Percentiles rank a stretch among this genome's conserved stretches.
Conservation (phyloP, 2,797 vertebrate genomes). For the Peromyscus attwateri region DNA sequence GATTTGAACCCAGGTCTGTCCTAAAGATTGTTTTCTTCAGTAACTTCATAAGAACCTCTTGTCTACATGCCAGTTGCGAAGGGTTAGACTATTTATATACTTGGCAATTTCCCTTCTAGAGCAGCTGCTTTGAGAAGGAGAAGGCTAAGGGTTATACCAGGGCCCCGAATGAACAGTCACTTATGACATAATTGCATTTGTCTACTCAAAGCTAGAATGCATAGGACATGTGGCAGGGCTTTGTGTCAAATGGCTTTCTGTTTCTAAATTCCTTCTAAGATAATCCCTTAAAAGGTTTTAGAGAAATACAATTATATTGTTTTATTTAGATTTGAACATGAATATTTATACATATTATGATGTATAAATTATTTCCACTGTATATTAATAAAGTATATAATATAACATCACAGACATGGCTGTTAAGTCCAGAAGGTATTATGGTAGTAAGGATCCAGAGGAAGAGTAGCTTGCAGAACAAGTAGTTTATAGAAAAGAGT, state of each 20-base stretch:
- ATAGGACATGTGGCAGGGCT: constrained; percentile 41
- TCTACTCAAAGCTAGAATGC: constrained; percentile 41
- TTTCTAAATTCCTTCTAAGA: constrained; percentile 56
- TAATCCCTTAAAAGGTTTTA: constrained; percentile 52
- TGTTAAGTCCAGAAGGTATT: constrained; percentile 26
- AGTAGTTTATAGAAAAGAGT: neutral
- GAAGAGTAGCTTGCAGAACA: neutral
- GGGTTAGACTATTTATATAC: constrained; percentile 55
- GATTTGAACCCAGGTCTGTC: constrained; percentile 36
- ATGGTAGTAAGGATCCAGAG: constrained; percentile 1
- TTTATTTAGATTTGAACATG: neutral
- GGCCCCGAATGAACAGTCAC: constrained; percentile 43
- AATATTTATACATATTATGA: constrained; percentile 4
- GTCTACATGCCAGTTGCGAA: constrained; percentile 46
- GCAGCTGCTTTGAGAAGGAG: constrained; percentile 66
- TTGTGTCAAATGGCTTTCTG: constrained; percentile 51
- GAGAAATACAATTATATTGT: constrained; percentile 36
- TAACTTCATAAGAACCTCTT: constrained; percentile 57
- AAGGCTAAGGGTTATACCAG: constrained; percentile 37
- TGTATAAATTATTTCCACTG: constrained; percentile 44
- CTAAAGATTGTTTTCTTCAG: constrained; percentile 51
- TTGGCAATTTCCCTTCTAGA: constrained; percentile 70
- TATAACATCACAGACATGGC: neutral
- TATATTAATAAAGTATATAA: constrained; percentile 2
- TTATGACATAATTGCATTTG: constrained; percentile 58